Conservation (phyloP, 2,888 invertebrate genomes). For the Hylaea fasciaria region DNA sequence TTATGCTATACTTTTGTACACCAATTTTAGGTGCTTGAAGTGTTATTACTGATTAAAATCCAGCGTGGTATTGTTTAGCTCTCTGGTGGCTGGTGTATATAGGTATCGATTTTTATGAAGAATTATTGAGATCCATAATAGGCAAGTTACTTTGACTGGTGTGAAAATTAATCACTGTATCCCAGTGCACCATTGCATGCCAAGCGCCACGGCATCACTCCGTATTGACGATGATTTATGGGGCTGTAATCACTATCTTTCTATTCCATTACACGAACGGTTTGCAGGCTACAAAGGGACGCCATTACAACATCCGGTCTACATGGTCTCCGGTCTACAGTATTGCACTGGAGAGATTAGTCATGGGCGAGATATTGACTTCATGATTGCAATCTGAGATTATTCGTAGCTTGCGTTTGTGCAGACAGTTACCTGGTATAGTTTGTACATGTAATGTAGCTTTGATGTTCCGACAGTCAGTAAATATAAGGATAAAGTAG, state of each 20-base stretch:
- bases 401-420: not conserved
- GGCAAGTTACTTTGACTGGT: not conserved
- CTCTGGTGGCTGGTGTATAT: no score
- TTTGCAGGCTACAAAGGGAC: conserved; percentile 19
- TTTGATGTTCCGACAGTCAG: no score
- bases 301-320: conserved; percentile 21
- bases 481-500: no score
- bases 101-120: no score
- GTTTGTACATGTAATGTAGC: not conserved
- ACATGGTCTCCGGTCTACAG: conserved; percentile 4
- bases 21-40: no score
- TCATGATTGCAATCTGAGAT: conserved; percentile 1
- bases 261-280: conserved; percentile 27
- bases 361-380: not conserved
- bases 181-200: conserved; percentile 8
- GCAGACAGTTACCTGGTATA: not conserved
- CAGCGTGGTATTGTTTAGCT: no score
- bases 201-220: conserved; percentile 6
- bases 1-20: no score
- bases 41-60: no score
- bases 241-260: conserved; percentile 20
- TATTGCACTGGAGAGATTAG: conserved; percentile 4
- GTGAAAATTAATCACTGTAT: conserved; percentile 10
- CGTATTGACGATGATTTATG: conserved; percentile 25
- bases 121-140: no score